Evolutionary conservation across 2,797 vertebrate species (phyloP), one percentile per base, ranked within the genome.

Genomic region (Okamejei kenojei): DNA sequence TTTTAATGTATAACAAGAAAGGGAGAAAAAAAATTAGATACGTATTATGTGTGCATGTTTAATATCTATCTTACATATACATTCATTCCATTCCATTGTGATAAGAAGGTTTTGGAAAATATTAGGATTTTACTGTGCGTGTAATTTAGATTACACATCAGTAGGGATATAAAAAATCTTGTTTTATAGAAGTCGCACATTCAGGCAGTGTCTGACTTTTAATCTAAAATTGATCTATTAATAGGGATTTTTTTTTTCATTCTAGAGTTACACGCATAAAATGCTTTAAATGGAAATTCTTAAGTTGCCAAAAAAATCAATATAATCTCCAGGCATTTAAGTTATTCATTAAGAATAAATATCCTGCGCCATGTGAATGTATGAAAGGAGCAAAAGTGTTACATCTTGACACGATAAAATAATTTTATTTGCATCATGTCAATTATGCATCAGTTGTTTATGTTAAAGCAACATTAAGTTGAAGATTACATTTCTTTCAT

Each of bases 191-290:
- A 29, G 58, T n/a, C 13, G 21, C 63, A 21, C 84, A 88, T 68
- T 88, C n/a, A 17, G 23, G 15, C 61, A 35, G 63, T 32, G n/a
- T 35, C n/a, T 88, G 84, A 65, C 5, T 84, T 29, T 32, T 63
- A 65, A 86, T 63, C 82, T 86, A n/a, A 68, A 65, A 88, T 88
- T 88, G 84, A 88, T 88, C 7, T 88, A 68, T 35, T 21, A 68
- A 35, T 19, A 88, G n/a, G 32, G 29, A 32, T 58, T 65, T 19
- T 17, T 54, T 54, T 88, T 65, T 21, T 68, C 65, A 35, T 73
- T 21, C 71, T 23, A 2, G 17, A 73, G 71, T 65, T 35, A n/a
- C 15, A 35, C n/a, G 17, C 19, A 23, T 17, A 8, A 7, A 65
- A 35, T 35, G n/a, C 63, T 68, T 88, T 65, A 15, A 15, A 35